Conservation (phyloP, 2,888 invertebrate genomes). For the Glyphotaelius pellucidus region DNA sequence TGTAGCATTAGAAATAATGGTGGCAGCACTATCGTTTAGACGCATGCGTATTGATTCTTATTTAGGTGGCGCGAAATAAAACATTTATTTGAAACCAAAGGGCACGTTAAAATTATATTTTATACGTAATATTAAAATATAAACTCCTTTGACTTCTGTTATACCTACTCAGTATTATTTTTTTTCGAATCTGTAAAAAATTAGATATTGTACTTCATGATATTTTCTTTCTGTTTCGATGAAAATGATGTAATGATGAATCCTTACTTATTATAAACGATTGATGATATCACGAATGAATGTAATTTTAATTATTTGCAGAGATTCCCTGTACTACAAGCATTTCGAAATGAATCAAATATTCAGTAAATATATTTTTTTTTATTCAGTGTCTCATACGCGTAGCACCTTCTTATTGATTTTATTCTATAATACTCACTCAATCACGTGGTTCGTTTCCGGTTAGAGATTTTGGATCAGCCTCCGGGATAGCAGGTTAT, state of each 20-base stretch:
- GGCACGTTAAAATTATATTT: not conserved
- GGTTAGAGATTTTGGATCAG: not conserved
- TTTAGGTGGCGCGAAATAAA: constrained; percentile 5
- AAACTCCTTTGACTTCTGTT: too few relatives aligned
- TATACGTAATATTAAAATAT: too few relatives aligned
- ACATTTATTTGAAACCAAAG: constrained; percentile 4
- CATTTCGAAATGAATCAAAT: not conserved
- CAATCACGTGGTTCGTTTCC: not conserved
- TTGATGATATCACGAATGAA: not conserved
- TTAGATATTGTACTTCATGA: too few relatives aligned
- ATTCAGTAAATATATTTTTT: not conserved
- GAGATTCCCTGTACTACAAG: not conserved
- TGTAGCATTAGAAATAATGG: constrained; percentile 42
- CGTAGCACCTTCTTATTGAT: not conserved
- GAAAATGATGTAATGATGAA: not conserved
- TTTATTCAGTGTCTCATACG: not conserved
- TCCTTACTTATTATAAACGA: too few relatives aligned
- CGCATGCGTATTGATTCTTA: constrained; percentile 25
- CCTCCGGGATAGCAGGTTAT: not conserved
- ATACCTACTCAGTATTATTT: too few relatives aligned
- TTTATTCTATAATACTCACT: not conserved
- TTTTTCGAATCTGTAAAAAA: too few relatives aligned
- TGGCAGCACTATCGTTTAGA: constrained; percentile 49
- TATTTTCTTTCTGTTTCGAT: too few relatives aligned
- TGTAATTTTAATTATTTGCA: not conserved